Evolutionary conservation across 1,140 invertebrate species (phyloP), one percentile per base, ranked within the genome.

Genomic region (Epicauta chinensis): DNA sequence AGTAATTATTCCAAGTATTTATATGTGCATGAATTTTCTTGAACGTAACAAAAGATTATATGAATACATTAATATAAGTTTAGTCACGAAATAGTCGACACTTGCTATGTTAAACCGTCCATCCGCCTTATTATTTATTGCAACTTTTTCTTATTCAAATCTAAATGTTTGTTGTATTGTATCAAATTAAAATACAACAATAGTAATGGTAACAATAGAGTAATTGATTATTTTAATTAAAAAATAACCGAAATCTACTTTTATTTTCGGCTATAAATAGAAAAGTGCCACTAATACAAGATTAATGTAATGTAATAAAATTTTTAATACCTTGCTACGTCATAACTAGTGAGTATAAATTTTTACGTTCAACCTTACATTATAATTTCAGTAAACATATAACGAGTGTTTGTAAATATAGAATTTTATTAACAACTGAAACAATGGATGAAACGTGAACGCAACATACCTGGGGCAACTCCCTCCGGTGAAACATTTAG

Each of bases 1-100:
- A 47, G 45, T 38, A 47, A 47, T 47, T 47, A 47, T 47, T 47
- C 45, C 45, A 47, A 47, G 32, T 47, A 47, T 47, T 47, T 47
- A 38, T 37, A 47, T 47, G 45, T 47, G 45, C 45, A 47, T 47
- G 45, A 47, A 47, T 36, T 47, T 47, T 38, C 45, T 29, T 47
- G 17, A 47, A 38, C 34, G 17, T 47, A 23, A 47, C 45, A 47
- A 47, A 34, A 47, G 45, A 47, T 47, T 47, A 47, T 47, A 23
- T 37, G 45, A 47, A 47, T 47, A 47, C 32, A 47, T 47, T 47
- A 47, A 47, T 37, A 47, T 37, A 47, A 47, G 13, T 47, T 38
- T 37, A 47, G 45, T 47, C 45, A 47, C 45, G 45, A 47, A 47
- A 47, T 47, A 47, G 38, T 37, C 45, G 34, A 47, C 45, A 47